Percentiles rank a stretch among this genome's conserved stretches.
These are phyloP conservation scores for Oryzias javanicus DNA, from an alignment of 2,113 vertebrate genomes.

Conservation along the genomic window DNA sequence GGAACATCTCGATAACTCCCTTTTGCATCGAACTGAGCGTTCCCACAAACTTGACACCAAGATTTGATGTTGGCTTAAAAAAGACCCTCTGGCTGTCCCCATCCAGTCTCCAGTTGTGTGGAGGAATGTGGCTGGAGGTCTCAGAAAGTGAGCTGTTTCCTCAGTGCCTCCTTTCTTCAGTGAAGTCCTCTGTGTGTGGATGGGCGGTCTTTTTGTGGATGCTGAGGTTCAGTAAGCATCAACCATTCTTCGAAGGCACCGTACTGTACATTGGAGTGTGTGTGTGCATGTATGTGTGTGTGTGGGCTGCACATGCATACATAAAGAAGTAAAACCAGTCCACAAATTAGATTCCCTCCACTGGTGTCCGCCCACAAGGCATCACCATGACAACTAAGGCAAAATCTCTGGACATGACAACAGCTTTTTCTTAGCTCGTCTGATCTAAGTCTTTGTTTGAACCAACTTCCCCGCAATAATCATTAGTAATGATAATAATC, in stretches of 20 bases:
- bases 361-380: slow-evolving; percentile 72
- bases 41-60: slow-evolving; percentile 25
- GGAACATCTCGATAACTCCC: slow-evolving; percentile 48
- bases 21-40: slow-evolving; percentile 47
- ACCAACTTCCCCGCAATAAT: slow-evolving; percentile 65
- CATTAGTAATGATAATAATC: slow-evolving; percentile 74
- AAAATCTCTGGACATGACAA: slow-evolving; percentile 73
- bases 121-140: slow-evolving; percentile 15
- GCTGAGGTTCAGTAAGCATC: slow-evolving; percentile 61
- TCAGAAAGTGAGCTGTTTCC: slow-evolving; percentile 13
- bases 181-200: slow-evolving; percentile 25
- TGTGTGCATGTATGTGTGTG: slow-evolving; percentile 46
- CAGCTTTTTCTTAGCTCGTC: slow-evolving; percentile 28
- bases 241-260: slow-evolving; percentile 75
- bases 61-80: slow-evolving; percentile 24
- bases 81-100: slow-evolving; percentile 7
- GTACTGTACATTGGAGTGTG: slow-evolving; percentile 67
- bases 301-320: slow-evolving; percentile 62
- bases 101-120: slow-evolving; percentile 26
- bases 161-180: slow-evolving; percentile 13
- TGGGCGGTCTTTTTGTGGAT: slow-evolving; percentile 15
- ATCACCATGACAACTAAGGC: slow-evolving; percentile 82
- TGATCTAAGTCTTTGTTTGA: slow-evolving; percentile 52
- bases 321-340: slow-evolving; percentile 64
- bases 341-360: slow-evolving; percentile 58